phyloP scores from a whole-genome alignment of 2,888 invertebrate species.

The Sipha maydis region DNA sequence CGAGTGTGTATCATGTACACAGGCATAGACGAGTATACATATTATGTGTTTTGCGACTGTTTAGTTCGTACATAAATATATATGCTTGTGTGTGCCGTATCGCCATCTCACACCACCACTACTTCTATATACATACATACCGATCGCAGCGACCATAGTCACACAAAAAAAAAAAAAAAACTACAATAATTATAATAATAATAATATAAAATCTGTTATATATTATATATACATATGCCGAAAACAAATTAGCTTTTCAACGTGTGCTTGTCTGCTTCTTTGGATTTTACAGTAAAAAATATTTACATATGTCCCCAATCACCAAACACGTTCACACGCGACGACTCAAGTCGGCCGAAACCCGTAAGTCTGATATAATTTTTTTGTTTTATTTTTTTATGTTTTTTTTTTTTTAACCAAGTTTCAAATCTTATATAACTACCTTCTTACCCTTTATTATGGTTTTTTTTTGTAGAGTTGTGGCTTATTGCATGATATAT shows the following conservation, averaged over 20 bases:
- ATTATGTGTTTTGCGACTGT: background rate
- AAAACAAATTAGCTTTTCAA: slow-evolving; percentile 50
- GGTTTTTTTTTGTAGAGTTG: slow-evolving; percentile 26
- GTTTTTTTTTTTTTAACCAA: slow-evolving; percentile 45
- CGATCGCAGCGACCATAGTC: slow-evolving; percentile 33
- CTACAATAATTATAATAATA: too few species aligned
- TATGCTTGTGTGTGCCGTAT: background rate
- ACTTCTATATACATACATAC: background rate
- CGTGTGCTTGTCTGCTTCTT: slow-evolving; percentile 55
- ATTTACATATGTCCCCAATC: slow-evolving; percentile 15
- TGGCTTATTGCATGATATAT: slow-evolving; percentile 54
- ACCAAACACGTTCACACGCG: slow-evolving; percentile 41
- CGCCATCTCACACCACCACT: background rate
- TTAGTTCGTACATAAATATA: background rate
- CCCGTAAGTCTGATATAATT: slow-evolving; percentile 59
- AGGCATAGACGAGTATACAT: background rate
- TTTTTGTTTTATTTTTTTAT: slow-evolving; percentile 16
- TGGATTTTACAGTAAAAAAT: slow-evolving; percentile 32
- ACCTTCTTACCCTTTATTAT: slow-evolving; percentile 42
- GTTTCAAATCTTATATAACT: slow-evolving; percentile 49
- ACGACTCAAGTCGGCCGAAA: slow-evolving; percentile 61
- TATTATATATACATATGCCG: slow-evolving; percentile 27
- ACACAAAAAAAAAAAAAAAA: slow-evolving; percentile 33
- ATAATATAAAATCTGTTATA: slow-evolving; percentile 23
- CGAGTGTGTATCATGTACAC: background rate